These are phyloP conservation scores for Pachypanchax playfairii DNA, from an alignment of 2,113 vertebrate species.

Conservation along the genomic window DNA sequence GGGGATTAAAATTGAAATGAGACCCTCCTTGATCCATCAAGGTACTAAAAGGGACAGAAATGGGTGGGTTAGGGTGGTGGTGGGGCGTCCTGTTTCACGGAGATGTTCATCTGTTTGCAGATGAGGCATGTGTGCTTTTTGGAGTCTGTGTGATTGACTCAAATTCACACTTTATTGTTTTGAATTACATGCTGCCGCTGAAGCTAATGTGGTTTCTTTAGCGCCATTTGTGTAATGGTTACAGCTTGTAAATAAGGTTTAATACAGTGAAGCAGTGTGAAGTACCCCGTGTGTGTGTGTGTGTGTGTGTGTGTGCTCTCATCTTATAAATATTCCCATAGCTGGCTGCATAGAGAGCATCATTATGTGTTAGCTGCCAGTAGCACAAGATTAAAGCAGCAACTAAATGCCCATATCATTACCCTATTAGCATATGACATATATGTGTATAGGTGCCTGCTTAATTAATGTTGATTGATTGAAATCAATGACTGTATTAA, in stretches of 20 bases:
- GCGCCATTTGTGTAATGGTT: conserved; percentile 57
- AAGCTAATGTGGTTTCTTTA: conserved; percentile 58
- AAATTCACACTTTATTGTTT: conserved; percentile 67
- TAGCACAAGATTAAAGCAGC: conserved; percentile 65
- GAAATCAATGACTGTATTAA: conserved; percentile 71
- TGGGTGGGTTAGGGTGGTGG: conserved; percentile 10
- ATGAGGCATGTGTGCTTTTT: conserved; percentile 25
- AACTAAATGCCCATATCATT: conserved; percentile 76
- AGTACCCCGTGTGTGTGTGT: conserved; percentile 22
- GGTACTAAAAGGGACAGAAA: conserved; percentile 61
- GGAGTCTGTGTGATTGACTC: conserved; percentile 34
- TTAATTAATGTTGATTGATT: conserved; percentile 78
- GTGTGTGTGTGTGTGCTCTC: conserved; percentile 39
- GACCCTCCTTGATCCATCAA: conserved; percentile 54
- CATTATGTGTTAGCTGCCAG: conserved; percentile 72
- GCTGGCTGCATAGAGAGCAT: conserved; percentile 60
- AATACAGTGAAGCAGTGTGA: conserved; percentile 57
- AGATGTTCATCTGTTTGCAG: conserved; percentile 62
- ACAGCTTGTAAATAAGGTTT: conserved; percentile 74
- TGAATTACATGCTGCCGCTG: conserved; percentile 64
- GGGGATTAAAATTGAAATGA: conserved; percentile 75
- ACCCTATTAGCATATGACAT: conserved; percentile 74
- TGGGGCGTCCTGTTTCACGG: conserved; percentile 42
- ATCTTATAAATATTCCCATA: conserved; percentile 70
- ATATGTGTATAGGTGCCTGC: conserved; percentile 68